Conservation (phyloP, 2,113 vertebrate species). For the Daphoenositta chrysoptera region DNA sequence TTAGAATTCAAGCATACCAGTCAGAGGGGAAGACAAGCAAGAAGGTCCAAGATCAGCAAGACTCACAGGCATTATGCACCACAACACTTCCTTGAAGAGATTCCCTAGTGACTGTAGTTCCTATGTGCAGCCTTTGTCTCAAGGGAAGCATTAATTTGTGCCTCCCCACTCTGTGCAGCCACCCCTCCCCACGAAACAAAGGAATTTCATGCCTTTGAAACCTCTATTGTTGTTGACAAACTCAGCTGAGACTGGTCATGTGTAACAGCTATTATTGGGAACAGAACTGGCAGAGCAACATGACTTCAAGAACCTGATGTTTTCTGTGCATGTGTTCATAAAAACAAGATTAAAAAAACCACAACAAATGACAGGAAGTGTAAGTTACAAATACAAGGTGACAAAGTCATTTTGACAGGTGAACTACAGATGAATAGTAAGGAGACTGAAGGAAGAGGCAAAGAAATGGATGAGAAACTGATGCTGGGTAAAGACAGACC, state of each 20-base stretch:
- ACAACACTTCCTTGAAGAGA: neutral
- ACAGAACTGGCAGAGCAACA: neutral
- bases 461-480: neutral
- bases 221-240: neutral
- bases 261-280: neutral
- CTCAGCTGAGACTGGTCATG: slow-evolving; percentile 7
- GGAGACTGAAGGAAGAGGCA: neutral
- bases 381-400: neutral
- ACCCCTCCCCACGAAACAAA: neutral
- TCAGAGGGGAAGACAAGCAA: neutral
- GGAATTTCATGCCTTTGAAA: neutral
- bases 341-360: neutral
- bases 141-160: neutral
- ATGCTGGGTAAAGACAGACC: neutral
- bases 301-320: neutral
- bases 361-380: neutral
- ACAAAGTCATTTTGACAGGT: neutral
- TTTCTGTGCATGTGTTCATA: neutral
- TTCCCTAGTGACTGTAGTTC: neutral
- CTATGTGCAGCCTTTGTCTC: neutral
- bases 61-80: neutral
- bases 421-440: neutral
- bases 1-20: neutral
- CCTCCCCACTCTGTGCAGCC: neutral
- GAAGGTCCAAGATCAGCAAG: neutral